These are phyloP conservation scores for Choristoneura fumiferana DNA, from an alignment of 1,140 invertebrate species.

Conservation along the genomic window DNA sequence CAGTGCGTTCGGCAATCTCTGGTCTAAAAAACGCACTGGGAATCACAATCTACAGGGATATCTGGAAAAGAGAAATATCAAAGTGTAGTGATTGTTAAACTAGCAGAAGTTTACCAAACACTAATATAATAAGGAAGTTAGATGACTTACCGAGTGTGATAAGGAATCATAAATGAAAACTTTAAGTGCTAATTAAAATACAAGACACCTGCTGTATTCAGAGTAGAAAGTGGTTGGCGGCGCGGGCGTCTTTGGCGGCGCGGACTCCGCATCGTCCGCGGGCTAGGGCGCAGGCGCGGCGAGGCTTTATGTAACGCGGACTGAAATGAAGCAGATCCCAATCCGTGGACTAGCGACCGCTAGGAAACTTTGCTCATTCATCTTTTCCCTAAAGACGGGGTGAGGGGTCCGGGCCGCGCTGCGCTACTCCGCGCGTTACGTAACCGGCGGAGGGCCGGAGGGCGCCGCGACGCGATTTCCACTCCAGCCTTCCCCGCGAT, in stretches of 20 bases:
- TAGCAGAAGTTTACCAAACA: no score
- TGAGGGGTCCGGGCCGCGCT: slow-evolving; percentile 53
- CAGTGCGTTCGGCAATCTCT: no score
- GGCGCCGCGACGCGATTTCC: slow-evolving; percentile 49
- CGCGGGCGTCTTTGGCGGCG: slow-evolving; percentile 32
- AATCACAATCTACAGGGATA: no score
- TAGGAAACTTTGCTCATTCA: slow-evolving; percentile 75
- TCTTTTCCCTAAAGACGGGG: slow-evolving; percentile 73
- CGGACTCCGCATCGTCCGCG: slow-evolving; percentile 25
- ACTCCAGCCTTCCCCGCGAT: slow-evolving; percentile 51
- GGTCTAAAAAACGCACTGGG: no score
- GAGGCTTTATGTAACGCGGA: slow-evolving; percentile 62
- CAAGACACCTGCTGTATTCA: no score
- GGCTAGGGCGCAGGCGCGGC: slow-evolving; percentile 45
- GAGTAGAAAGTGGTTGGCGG: slow-evolving; percentile 3
- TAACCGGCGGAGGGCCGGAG: slow-evolving; percentile 52
- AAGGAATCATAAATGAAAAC: no score
- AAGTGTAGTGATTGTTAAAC: no score
- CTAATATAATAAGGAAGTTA: no score
- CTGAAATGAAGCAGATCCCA: slow-evolving; percentile 53
- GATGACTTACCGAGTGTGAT: no score
- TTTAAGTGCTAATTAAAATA: no score
- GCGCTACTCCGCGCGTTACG: slow-evolving; percentile 60
- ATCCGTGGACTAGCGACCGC: slow-evolving; percentile 67
- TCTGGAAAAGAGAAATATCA: no score